phyloP scores from a whole-genome alignment of 2,888 invertebrate genomes.

The Pantelozetes paolii region DNA sequence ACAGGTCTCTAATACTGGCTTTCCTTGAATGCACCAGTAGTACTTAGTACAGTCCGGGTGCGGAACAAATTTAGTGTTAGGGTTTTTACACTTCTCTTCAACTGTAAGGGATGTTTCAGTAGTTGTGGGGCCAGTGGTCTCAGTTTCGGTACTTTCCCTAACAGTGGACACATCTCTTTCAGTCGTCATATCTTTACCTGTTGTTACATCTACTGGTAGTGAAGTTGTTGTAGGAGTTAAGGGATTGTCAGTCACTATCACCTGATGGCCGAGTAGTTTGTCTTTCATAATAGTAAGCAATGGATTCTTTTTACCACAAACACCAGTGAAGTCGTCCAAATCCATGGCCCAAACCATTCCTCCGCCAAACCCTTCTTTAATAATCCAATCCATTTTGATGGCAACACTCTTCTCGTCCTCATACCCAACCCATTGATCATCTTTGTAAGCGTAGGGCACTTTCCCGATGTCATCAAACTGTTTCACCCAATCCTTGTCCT shows the following conservation, averaged over 20 bases:
- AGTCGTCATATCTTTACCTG: constrained; percentile 48
- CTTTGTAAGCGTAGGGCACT: constrained; percentile 49
- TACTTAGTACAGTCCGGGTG: constrained; percentile 60
- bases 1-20: constrained; percentile 68
- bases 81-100: neutral
- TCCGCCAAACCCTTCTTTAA: constrained; percentile 73
- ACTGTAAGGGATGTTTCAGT: neutral
- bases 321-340: constrained; percentile 83
- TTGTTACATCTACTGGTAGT: constrained; percentile 32
- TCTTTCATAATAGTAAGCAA: constrained; percentile 65
- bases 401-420: constrained; percentile 45
- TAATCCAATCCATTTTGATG: constrained; percentile 57
- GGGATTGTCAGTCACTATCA: constrained; percentile 62
- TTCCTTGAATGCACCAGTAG: constrained; percentile 76
- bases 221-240: constrained; percentile 57
- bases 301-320: constrained; percentile 60
- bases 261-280: constrained; percentile 70
- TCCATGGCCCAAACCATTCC: constrained; percentile 91
- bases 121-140: constrained; percentile 39
- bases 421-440: constrained; percentile 47
- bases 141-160: constrained; percentile 9
- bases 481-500: constrained; percentile 40
- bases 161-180: constrained; percentile 45
- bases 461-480: constrained; percentile 45
- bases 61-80: constrained; percentile 34